Evolutionary conservation across 2,888 invertebrate species (phyloP), one percentile per base, ranked within the genome.

Genomic region (Pandemis heparana): DNA sequence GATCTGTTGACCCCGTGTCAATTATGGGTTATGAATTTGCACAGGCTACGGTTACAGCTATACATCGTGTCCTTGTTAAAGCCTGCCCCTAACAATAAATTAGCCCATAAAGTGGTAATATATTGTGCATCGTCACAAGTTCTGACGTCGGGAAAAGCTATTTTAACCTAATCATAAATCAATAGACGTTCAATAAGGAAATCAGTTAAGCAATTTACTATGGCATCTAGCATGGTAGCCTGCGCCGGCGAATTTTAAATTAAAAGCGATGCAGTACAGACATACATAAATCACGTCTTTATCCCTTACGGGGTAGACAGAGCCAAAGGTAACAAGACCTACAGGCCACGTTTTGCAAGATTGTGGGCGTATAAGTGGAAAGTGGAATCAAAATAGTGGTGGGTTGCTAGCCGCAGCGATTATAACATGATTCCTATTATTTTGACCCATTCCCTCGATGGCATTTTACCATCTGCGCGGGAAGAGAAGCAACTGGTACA

Each of bases 41-140:
- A 39, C 65, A 65, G 16, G 51, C 32, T 38, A 18, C 38, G 51
- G 67, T 48, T 18, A 46, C 10, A 39, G 66, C 39, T 18, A 41
- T 39, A 38, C 48, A 23, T 23, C 65, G 14, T 53, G 23, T 16
- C 43, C 41, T 56, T 59, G 51, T 70, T 39, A 65, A 71, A 64
- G 56, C 48, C 43, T 23, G 65, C 43, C 39, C 39, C 39, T 16
- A 12, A 59, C 64, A 53, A 48, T 71, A 71, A 71, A 71, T 64
- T 43, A 32, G 59, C 16, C 71, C 56, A 65, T 71, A 71, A 71
- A 71, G 14, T 65, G 32, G 59, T 70, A 65, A 71, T 71, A 53
- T 56, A 65, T 63, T 64, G 56, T 14, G 59, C 46, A 62, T 59
- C 71, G 64, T 56, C 71, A 64, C 41, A 59, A 71, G 43, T 62